phyloP scores from a whole-genome alignment of 2,888 invertebrate species.

The Ichneumoninae sp. region DNA sequence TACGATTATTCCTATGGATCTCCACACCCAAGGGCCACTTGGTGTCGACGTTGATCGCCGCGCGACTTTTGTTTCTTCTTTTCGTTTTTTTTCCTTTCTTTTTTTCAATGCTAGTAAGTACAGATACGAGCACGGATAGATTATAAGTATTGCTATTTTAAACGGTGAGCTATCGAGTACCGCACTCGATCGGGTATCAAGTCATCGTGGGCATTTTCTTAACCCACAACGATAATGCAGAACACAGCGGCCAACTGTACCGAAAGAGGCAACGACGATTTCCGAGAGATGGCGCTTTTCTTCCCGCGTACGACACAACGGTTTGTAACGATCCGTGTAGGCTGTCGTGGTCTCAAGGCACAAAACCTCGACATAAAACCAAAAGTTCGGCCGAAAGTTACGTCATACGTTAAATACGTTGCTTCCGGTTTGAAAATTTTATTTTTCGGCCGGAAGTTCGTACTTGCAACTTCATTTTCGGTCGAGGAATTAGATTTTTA shows the following conservation, averaged over 20 bases:
- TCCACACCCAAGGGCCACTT: slow-evolving; percentile 6
- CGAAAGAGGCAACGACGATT: neutral
- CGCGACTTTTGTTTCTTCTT: neutral
- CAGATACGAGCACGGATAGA: slow-evolving; percentile 2
- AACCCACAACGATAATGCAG: neutral
- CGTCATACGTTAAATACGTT: no score
- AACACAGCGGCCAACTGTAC: neutral
- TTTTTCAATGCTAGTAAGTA: neutral
- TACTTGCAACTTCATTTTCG: no score
- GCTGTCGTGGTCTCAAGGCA: no score
- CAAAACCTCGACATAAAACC: no score
- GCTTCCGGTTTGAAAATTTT: no score
- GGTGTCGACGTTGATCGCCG: neutral
- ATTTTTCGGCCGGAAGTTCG: no score
- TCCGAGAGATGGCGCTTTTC: slow-evolving; percentile 13
- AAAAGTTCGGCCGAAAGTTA: no score
- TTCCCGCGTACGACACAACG: neutral
- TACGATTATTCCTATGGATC: neutral
- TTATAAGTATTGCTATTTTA: neutral
- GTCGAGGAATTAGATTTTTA: no score
- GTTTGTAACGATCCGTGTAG: neutral
- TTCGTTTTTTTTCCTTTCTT: neutral
- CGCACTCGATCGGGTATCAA: neutral
- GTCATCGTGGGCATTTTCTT: neutral
- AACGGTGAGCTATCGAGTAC: neutral